phyloP scores from a whole-genome alignment of 1,140 invertebrate genomes.

The Leptonema lineaticorne region DNA sequence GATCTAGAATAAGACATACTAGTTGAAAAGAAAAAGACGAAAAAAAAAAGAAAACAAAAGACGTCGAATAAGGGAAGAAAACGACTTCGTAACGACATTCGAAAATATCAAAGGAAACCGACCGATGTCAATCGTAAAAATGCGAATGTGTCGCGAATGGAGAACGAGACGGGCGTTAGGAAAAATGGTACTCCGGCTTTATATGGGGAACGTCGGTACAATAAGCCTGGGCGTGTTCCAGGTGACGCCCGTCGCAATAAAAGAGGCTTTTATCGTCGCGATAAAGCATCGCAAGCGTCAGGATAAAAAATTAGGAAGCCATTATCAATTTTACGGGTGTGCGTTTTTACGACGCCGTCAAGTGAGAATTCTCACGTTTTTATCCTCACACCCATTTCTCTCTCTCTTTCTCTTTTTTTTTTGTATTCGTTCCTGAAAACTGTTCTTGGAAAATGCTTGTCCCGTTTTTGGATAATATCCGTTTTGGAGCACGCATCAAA shows the following conservation, averaged over 20 bases:
- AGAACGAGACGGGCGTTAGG: too few species aligned
- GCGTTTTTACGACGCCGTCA: background rate
- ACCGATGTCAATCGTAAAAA: background rate
- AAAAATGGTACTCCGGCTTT: too few species aligned
- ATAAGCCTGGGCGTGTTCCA: slow-evolving; percentile 5
- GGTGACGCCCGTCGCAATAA: slow-evolving; percentile 11
- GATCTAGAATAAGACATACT: background rate
- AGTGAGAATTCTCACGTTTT: background rate
- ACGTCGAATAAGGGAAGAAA: background rate
- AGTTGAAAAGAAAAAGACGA: background rate
- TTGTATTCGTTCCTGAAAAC: too few species aligned
- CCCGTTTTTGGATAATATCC: too few species aligned
- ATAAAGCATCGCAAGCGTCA: slow-evolving; percentile 8
- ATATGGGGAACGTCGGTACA: background rate
- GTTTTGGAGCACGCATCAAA: too few species aligned
- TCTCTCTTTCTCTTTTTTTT: too few species aligned
- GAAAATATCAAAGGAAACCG: background rate
- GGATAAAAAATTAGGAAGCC: slow-evolving; percentile 14
- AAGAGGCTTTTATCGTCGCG: slow-evolving; percentile 8
- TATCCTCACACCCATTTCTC: background rate
- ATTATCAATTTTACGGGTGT: slow-evolving; percentile 13
- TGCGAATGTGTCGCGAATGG: background rate
- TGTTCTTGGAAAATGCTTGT: too few species aligned
- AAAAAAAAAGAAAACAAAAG: background rate
- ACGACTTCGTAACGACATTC: too few species aligned